Evolutionary conservation across 2,888 invertebrate species (phyloP).

Genomic region (Ormyrus labotus): DNA sequence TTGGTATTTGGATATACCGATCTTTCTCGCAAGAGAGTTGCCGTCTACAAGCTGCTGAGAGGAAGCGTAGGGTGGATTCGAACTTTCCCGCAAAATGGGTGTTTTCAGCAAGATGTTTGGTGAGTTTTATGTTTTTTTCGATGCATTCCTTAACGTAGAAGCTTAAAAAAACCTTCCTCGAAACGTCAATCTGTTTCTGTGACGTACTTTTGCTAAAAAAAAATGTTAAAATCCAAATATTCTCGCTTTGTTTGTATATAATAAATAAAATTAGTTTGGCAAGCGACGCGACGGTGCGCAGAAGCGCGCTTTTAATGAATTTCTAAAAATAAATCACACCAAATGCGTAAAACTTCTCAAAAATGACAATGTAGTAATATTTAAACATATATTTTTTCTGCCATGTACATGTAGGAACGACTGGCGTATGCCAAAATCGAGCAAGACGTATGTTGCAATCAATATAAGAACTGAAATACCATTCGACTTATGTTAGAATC

Average conservation of each 20-base stretch:
- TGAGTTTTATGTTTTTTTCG: constrained; percentile 58
- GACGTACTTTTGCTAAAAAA: background rate
- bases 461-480: too few species aligned
- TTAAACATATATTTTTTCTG: too few species aligned
- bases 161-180: too few species aligned
- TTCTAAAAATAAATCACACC: too few species aligned
- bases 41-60: background rate
- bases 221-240: background rate
- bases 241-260: background rate
- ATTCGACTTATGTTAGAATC: too few species aligned
- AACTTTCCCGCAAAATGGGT: constrained; percentile 61
- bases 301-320: background rate
- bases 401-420: too few species aligned
- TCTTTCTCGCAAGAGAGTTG: background rate
- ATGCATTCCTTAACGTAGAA: too few species aligned
- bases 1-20: background rate
- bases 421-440: too few species aligned
- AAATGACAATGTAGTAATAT: too few species aligned
- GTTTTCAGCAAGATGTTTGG: constrained; percentile 66
- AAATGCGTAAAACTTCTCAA: too few species aligned
- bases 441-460: too few species aligned
- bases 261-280: constrained; percentile 47
- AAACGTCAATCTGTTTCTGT: too few species aligned
- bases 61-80: background rate
- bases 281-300: background rate